These are phyloP conservation scores for Rhabditophanes sp. DNA, from an alignment of 2,888 invertebrate genomes.

Conservation along the genomic window DNA sequence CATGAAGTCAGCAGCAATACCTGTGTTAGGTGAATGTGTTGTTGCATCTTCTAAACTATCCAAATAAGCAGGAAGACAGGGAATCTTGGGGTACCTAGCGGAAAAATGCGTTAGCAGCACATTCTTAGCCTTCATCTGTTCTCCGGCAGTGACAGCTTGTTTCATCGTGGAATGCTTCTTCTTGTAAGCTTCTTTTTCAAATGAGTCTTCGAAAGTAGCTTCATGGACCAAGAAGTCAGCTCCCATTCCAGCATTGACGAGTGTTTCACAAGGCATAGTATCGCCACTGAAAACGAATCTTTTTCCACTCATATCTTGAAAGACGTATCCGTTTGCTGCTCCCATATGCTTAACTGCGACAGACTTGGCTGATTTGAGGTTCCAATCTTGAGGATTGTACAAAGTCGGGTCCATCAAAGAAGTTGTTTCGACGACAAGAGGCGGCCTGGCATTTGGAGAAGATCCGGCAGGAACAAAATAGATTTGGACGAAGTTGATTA, in stretches of 20 bases:
- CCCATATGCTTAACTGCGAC: constrained; percentile 35
- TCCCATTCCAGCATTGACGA: constrained; percentile 59
- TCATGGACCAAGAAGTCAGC: constrained; percentile 86
- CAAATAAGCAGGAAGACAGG: constrained; percentile 33
- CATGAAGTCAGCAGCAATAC: constrained; percentile 87
- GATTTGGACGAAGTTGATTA: too few species aligned
- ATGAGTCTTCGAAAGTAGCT: constrained; percentile 86
- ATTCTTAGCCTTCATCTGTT: constrained; percentile 65
- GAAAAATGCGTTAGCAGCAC: constrained; percentile 87
- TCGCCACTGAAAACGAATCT: constrained; percentile 67
- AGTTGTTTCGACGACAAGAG: too few species aligned
- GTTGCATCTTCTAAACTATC: constrained; percentile 49
- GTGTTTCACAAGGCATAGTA: constrained; percentile 67
- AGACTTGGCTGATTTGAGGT: constrained; percentile 20
- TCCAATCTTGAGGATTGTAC: constrained; percentile 21
- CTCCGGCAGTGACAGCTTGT: constrained; percentile 49
- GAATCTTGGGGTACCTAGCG: constrained; percentile 50
- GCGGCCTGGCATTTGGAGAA: too few species aligned
- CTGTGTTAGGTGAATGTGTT: too few species aligned
- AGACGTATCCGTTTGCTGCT: constrained; percentile 31
- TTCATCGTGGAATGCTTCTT: constrained; percentile 43
- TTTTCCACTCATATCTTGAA: constrained; percentile 16
- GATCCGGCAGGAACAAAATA: too few species aligned
- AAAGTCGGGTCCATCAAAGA: too few species aligned
- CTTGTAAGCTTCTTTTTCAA: constrained; percentile 47